These are phyloP conservation scores for Ciconia boyciana DNA, from an alignment of 2,113 vertebrate species.

Conservation along the genomic window DNA sequence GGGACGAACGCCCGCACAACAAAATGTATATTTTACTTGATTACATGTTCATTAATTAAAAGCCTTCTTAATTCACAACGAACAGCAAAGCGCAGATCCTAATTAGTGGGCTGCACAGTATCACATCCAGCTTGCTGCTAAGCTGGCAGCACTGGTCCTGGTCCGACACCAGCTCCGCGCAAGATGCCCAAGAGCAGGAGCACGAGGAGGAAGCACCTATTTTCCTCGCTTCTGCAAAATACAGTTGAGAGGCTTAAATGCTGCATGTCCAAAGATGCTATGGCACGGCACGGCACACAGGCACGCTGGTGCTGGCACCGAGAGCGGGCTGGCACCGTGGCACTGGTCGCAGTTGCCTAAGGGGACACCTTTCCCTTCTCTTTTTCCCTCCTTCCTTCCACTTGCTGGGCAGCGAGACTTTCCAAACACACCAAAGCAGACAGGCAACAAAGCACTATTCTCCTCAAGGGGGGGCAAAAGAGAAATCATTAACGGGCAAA, in stretches of 20 bases:
- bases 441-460: neutral
- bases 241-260: rapidly evolving
- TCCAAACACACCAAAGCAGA: neutral
- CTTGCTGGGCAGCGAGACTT: neutral
- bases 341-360: neutral
- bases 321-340: rapidly evolving
- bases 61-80: neutral
- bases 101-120: neutral
- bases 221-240: neutral
- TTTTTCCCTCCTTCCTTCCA: neutral
- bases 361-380: neutral
- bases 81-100: neutral
- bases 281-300: rapidly evolving
- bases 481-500: neutral
- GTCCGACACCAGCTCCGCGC: rapidly evolving
- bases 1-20: neutral
- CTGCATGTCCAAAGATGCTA: neutral
- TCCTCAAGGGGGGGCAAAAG: neutral
- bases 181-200: neutral
- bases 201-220: neutral
- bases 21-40: neutral
- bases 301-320: rapidly evolving
- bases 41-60: neutral
- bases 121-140: neutral
- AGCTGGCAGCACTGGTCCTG: too few relatives aligned